Evolutionary conservation across 2,888 invertebrate species (phyloP).

Genomic region (Andricus quercusramuli): DNA sequence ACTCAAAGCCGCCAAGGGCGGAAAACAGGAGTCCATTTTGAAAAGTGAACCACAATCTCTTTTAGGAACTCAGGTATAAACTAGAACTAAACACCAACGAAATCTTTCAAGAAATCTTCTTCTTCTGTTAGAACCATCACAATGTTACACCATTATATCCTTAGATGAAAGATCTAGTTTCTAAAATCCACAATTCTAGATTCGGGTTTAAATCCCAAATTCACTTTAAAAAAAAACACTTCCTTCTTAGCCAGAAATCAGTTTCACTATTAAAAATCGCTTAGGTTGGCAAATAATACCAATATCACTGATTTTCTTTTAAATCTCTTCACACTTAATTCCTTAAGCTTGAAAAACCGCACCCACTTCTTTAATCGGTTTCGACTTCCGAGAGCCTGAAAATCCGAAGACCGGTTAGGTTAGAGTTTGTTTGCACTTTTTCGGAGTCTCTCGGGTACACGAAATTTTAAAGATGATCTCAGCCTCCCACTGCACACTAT

Average conservation of each 20-base stretch:
- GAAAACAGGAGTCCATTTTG: constrained; percentile 80
- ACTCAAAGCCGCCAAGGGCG: constrained; percentile 78
- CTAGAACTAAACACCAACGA: background rate
- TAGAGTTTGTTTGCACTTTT: constrained; percentile 1
- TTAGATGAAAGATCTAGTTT: too few species aligned
- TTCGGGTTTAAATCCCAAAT: background rate
- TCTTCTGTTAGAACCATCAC: background rate
- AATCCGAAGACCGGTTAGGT: constrained; percentile 9
- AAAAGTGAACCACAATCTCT: constrained; percentile 23
- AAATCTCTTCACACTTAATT: background rate
- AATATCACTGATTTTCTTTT: background rate
- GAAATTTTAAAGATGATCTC: background rate
- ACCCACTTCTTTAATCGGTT: background rate
- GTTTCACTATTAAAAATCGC: background rate
- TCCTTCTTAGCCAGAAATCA: background rate
- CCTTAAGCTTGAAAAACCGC: background rate
- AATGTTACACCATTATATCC: background rate
- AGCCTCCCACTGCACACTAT: background rate
- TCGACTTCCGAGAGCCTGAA: background rate
- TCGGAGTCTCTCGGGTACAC: background rate
- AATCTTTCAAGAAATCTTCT: background rate
- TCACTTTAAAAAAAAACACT: background rate
- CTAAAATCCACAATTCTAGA: background rate
- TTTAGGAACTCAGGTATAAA: background rate
- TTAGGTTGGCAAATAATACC: background rate